These are phyloP conservation scores for Petrolisthes cinctipes DNA, from an alignment of 2,888 invertebrate genomes.

Conservation along the genomic window DNA sequence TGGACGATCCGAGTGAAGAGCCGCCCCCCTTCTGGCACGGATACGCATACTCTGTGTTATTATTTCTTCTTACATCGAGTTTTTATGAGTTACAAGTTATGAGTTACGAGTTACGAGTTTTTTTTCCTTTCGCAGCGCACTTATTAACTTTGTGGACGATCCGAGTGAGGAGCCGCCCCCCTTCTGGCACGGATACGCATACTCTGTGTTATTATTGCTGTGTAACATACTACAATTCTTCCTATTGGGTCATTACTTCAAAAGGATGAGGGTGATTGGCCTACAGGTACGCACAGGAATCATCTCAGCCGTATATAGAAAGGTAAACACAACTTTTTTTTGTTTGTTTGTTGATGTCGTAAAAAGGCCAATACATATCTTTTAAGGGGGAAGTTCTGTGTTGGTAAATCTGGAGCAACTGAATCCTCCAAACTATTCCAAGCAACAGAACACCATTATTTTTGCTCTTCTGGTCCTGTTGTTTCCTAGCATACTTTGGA, in stretches of 20 bases:
- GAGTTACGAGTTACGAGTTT: too few relatives aligned
- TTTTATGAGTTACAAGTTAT: too few relatives aligned
- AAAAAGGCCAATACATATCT: too few relatives aligned
- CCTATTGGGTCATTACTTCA: conserved; percentile 90
- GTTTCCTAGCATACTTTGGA: too few relatives aligned
- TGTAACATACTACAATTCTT: conserved; percentile 85
- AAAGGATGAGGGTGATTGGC: conserved; percentile 89
- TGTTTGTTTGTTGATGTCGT: too few relatives aligned
- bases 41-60: conserved; percentile 81
- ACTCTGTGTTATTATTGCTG: conserved; percentile 79
- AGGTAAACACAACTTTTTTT: conserved; percentile 71
- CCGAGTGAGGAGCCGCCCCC: conserved; percentile 70
- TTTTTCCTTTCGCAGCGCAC: conserved; percentile 55
- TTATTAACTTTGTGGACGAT: conserved; percentile 72
- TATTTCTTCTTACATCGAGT: conserved; percentile 72
- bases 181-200: conserved; percentile 88
- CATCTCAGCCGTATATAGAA: conserved; percentile 89
- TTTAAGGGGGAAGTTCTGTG: too few relatives aligned
- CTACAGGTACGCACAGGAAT: conserved; percentile 89
- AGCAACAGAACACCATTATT: too few relatives aligned
- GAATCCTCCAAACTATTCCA: too few relatives aligned
- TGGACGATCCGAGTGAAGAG: conserved; percentile 67
- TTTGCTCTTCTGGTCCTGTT: too few relatives aligned
- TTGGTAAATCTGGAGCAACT: too few relatives aligned
- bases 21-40: conserved; percentile 84